Percentiles rank a stretch among this genome's conserved stretches.
These are phyloP conservation scores for Condylostylus longicornis DNA, from an alignment of 1,140 invertebrate genomes.

Conservation along the genomic window DNA sequence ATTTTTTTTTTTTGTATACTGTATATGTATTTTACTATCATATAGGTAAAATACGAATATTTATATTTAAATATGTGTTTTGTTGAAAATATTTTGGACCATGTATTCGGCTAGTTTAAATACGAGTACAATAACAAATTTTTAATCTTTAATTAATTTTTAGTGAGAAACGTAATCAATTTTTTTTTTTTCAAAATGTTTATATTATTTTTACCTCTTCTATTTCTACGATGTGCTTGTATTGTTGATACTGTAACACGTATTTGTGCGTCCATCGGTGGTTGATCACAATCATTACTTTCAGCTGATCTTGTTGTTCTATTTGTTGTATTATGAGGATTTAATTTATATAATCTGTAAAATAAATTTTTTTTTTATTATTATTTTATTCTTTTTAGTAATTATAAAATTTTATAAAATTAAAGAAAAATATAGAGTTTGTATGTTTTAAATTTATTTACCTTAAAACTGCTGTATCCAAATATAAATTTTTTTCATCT, in stretches of 20 bases:
- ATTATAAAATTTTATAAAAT: too few relatives aligned
- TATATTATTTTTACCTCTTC: background rate
- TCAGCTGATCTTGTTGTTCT: conserved; percentile 4
- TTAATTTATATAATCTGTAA: conserved; percentile 19
- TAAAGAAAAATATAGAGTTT: too few relatives aligned
- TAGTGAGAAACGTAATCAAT: too few relatives aligned
- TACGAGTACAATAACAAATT: too few relatives aligned
- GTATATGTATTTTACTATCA: too few relatives aligned
- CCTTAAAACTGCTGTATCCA: conserved; percentile 21
- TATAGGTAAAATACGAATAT: too few relatives aligned
- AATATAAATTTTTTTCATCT: conserved; percentile 11
- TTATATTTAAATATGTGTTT: too few relatives aligned
- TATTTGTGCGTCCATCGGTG: conserved; percentile 20
- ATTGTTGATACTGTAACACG: conserved; percentile 27
- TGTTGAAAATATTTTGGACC: too few relatives aligned
- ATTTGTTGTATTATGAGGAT: conserved; percentile 16
- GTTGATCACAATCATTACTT: conserved; percentile 12
- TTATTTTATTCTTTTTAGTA: background rate
- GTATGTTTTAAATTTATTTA: background rate
- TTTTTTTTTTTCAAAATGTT: background rate
- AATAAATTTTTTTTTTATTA: background rate
- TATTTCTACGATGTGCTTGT: conserved; percentile 15
- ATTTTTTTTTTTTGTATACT: too few relatives aligned
- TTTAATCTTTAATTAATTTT: too few relatives aligned
- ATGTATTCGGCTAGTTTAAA: too few relatives aligned